phyloP scores from a whole-genome alignment of 2,888 invertebrate genomes.

The Andrena trimmerana region DNA sequence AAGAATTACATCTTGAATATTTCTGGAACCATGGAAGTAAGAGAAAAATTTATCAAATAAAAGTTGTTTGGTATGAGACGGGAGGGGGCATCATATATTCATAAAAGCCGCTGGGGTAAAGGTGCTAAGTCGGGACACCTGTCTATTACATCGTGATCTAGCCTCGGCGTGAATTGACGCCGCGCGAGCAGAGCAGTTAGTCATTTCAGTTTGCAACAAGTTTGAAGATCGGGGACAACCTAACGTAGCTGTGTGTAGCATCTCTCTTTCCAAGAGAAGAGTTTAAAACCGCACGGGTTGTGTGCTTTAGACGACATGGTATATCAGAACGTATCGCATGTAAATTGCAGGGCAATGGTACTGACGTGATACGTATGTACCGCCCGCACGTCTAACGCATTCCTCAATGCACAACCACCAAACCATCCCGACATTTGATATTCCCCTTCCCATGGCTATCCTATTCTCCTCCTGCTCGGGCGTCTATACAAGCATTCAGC shows the following conservation, averaged over 20 bases:
- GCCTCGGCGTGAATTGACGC: not conserved
- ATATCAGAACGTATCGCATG: conserved; percentile 73
- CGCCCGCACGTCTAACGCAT: conserved; percentile 63
- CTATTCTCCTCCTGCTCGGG: conserved; percentile 14
- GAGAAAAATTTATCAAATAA: no score
- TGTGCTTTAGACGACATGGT: conserved; percentile 49
- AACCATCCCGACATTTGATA: conserved; percentile 45
- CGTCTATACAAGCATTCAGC: not conserved
- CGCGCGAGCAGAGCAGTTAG: not conserved
- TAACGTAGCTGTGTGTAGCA: not conserved
- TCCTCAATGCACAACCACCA: conserved; percentile 58
- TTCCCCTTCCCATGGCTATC: conserved; percentile 17
- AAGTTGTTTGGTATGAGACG: no score
- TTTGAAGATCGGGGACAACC: not conserved
- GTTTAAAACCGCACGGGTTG: conserved; percentile 27
- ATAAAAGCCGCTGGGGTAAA: no score
- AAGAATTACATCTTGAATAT: no score
- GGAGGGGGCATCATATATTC: no score
- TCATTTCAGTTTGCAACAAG: not conserved
- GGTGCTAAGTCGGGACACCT: no score
- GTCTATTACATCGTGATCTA: no score
- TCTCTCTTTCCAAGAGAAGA: not conserved
- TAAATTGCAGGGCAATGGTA: conserved; percentile 73
- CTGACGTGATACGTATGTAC: conserved; percentile 73
- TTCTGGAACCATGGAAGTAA: no score